Conservation (phyloP, 2,113 vertebrate species). For the Phalacrocorax carbo region DNA sequence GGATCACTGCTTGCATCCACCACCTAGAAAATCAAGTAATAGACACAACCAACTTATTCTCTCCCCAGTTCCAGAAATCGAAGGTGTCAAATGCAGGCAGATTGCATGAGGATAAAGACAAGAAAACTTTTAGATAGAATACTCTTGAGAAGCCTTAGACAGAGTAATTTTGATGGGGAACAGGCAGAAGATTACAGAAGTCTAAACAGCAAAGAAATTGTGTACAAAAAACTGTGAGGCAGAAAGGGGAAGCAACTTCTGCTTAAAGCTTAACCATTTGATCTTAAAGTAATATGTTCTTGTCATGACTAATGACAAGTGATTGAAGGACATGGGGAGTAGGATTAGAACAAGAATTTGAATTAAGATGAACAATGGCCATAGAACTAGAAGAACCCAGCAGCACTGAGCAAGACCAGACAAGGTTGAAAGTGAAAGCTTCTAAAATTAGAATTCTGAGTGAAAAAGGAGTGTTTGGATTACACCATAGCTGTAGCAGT, state of each 20-base stretch:
- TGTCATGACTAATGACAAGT: background rate
- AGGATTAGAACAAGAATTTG: background rate
- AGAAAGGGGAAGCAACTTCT: background rate
- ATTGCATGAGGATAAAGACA: background rate
- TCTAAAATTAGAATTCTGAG: background rate
- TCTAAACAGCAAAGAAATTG: background rate
- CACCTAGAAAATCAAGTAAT: constrained; percentile 75
- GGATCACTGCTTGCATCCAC: constrained; percentile 78
- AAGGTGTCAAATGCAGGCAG: background rate
- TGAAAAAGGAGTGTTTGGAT: background rate
- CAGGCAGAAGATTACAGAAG: background rate
- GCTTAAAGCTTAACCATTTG: background rate
- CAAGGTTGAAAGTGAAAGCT: background rate
- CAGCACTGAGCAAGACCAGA: background rate
- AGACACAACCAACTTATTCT: background rate
- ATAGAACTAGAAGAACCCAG: background rate
- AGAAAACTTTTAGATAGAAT: background rate
- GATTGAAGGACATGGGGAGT: background rate
- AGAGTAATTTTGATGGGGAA: background rate
- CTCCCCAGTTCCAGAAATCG: background rate
- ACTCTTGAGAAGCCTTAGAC: background rate
- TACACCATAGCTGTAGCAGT: background rate
- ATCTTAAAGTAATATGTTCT: background rate
- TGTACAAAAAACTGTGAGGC: background rate
- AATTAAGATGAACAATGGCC: background rate